Percentiles rank a stretch among this genome's conserved stretches.
Conservation (phyloP, 1,140 invertebrate species). For the Tachypleus tridentatus region DNA sequence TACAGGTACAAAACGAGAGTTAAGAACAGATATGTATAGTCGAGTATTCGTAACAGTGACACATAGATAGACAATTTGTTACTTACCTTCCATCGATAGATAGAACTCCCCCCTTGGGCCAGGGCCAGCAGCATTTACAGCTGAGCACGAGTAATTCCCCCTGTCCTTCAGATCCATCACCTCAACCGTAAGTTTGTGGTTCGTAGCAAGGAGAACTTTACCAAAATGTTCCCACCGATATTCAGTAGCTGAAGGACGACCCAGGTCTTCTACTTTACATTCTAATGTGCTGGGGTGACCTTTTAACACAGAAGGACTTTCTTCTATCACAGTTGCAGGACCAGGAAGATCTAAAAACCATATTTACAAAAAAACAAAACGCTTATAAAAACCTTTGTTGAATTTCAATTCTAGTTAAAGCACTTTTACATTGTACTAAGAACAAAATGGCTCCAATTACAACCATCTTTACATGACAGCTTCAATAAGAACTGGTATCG, state of each 20-base stretch:
- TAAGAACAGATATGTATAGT: no score
- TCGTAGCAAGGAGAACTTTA: conserved; percentile 17
- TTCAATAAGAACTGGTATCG: no score
- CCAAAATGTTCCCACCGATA: conserved; percentile 17
- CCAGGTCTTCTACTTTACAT: conserved; percentile 66
- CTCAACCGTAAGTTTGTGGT: conserved; percentile 13
- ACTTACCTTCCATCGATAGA: conserved; percentile 63
- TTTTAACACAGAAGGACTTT: conserved; percentile 57
- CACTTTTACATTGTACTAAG: no score
- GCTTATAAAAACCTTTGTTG: no score
- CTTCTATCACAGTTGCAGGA: conserved; percentile 9
- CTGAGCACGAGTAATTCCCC: conserved; percentile 59
- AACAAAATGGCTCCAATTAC: no score
- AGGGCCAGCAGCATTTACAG: conserved; percentile 62
- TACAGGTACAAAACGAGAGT: no score
- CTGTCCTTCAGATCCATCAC: conserved; percentile 31
- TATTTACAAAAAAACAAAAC: neutral
- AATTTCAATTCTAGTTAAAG: no score
- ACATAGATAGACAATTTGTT: neutral
- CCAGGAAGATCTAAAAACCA: conserved; percentile 19
- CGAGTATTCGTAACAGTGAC: no score
- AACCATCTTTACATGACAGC: no score
- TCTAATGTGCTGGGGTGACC: conserved; percentile 58
- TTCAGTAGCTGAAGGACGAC: conserved; percentile 50
- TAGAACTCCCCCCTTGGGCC: conserved; percentile 55